Conservation (phyloP, 2,888 invertebrate genomes). For the Phortica magna region DNA sequence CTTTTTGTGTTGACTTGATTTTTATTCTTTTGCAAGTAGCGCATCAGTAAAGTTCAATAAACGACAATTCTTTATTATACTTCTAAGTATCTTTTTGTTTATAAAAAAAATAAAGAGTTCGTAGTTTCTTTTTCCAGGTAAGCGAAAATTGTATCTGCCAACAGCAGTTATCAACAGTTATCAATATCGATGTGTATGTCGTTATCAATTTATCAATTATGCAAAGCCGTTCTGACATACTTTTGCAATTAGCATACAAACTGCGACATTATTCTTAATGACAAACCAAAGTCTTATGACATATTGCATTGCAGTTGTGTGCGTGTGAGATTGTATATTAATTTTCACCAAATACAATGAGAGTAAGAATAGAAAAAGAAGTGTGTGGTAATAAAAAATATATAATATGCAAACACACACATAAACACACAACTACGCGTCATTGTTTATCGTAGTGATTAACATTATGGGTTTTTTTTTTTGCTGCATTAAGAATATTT, state of each 20-base stretch:
- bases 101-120: no score
- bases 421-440: no score
- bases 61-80: no score
- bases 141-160: no score
- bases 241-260: slow-evolving; percentile 9
- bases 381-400: not conserved
- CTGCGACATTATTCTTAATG: not conserved
- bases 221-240: slow-evolving; percentile 18
- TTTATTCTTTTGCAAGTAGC: no score
- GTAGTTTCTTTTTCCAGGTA: no score
- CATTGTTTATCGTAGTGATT: slow-evolving; percentile 1
- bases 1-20: no score
- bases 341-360: no score
- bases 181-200: not conserved
- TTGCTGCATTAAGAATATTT: no score
- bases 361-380: not conserved
- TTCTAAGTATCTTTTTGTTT: no score
- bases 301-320: not conserved
- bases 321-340: not conserved
- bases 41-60: no score
- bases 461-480: not conserved
- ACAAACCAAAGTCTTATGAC: slow-evolving; percentile 11
- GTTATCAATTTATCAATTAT: slow-evolving; percentile 28
- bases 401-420: not conserved
- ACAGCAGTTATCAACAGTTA: no score